Percentiles rank a stretch among this genome's conserved stretches.
phyloP scores from a whole-genome alignment of 2,797 vertebrate genomes.

The Anabas testudineus region DNA sequence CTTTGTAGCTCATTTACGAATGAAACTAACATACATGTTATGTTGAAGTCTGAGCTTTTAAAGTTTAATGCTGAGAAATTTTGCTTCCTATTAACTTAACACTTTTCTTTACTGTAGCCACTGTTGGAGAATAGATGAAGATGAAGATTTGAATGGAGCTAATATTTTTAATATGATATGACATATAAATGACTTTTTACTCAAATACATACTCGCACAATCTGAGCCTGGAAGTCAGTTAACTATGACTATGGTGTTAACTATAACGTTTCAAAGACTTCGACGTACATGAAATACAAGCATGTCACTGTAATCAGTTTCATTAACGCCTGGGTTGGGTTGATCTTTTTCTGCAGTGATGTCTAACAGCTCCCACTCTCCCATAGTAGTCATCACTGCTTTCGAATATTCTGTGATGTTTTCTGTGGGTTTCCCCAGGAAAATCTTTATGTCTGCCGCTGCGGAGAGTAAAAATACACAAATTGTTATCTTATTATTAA shows the following conservation, averaged over 20 bases:
- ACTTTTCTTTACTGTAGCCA: no score
- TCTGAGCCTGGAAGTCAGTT: not conserved
- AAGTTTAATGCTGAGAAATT: not conserved
- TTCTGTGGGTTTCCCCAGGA: conserved; percentile 28
- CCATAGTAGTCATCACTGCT: conserved; percentile 72
- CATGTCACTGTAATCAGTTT: not conserved
- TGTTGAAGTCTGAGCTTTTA: no score
- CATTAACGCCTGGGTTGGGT: accelerated
- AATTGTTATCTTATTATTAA: not conserved
- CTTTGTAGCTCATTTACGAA: not conserved
- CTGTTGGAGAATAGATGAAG: no score
- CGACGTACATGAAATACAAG: conserved; percentile 67
- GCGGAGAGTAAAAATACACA: conserved; percentile 3
- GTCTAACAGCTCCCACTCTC: conserved; percentile 83
- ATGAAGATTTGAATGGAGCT: no score
- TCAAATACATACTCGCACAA: no score
- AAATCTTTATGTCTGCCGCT: conserved; percentile 73
- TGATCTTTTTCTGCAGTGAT: conserved; percentile 54
- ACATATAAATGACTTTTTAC: no score
- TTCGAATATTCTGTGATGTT: conserved; percentile 59
- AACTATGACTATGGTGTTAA: no score
- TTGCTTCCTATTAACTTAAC: not conserved
- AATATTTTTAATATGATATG: no score
- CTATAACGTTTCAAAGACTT: not conserved
- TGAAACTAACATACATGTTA: no score